Evolutionary conservation across 2,797 vertebrate genomes (phyloP), one percentile per base, ranked within the genome.

Genomic region (Hippocampus kuda): DNA sequence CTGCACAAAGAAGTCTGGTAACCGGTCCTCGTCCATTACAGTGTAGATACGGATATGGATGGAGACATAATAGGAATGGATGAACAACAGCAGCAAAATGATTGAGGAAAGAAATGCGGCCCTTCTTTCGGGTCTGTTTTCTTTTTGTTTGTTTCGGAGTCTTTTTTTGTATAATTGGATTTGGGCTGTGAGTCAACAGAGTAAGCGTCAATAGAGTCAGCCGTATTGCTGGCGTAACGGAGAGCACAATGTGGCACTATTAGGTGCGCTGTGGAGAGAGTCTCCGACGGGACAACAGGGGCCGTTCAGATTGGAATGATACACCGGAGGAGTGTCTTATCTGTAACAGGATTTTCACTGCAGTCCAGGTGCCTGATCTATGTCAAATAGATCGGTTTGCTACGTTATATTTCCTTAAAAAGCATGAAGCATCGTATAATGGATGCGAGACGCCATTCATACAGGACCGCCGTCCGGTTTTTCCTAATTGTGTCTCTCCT

Each of bases 201-300:
- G 68, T 80, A 72, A 71, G 72, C 57, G 67, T 75, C 68, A 73
- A 83, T 78, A 86, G 70, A 81, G 73, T 66, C 74, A 79, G 77
- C 74, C 46, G 73, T 78, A 82, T 79, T 75, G 77, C 81, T 80
- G 79, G 68, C 81, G 22, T 81, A 81, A 84, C 76, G 73, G 77
- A 83, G 76, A 83, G 78, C 82, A 85, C 79, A 83, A 85, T 69
- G 75, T 73, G 65, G 71, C 73, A 81, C 81, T 87, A 85, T 87
- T 81, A 80, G 81, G 76, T 79, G 77, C 86, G 83, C 85, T 85
- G 85, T 78, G 86, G 79, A 63, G 79, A 63, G 63, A 67, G 73
- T 80, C 77, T 76, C 80, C 77, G 77, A 79, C 83, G 81, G 77
- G 77, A 88, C 81, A 85, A 88, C 7, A 2, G 82, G 77, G 82